A percentile compares a stretch with the other conserved stretches of the same genome.
These are phyloP conservation scores for Apeltes quadracus DNA, from an alignment of 2,113 vertebrate species.

Conservation along the genomic window DNA sequence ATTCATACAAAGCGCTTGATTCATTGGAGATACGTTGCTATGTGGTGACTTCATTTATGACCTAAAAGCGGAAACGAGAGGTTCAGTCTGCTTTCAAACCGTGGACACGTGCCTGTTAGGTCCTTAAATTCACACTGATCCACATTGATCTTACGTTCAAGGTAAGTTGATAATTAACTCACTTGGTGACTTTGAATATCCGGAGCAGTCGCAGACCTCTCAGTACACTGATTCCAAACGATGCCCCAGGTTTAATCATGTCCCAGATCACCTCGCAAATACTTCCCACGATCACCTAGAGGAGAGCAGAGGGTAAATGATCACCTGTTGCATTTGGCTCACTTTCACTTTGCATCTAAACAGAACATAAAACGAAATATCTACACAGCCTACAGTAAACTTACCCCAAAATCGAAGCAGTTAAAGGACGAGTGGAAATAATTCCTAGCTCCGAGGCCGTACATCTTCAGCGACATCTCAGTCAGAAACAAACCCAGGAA, in stretches of 20 bases:
- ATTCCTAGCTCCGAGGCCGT: slow-evolving; percentile 91
- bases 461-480: slow-evolving; percentile 99
- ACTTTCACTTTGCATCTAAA: neutral
- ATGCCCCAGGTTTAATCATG: slow-evolving; percentile 92
- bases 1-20: neutral
- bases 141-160: neutral
- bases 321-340: neutral
- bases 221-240: slow-evolving; percentile 95
- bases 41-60: neutral
- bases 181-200: slow-evolving; percentile 99
- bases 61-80: neutral
- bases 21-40: neutral
- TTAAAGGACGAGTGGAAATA: slow-evolving; percentile 99
- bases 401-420: slow-evolving; percentile 98
- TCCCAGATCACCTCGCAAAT: slow-evolving; percentile 99
- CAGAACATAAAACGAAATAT: neutral
- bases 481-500: slow-evolving; percentile 96
- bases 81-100: neutral
- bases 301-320: neutral
- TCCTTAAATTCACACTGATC: neutral
- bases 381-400: slow-evolving; percentile 40
- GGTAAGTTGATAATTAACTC: slow-evolving; percentile 55
- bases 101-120: neutral
- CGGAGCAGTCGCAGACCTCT: slow-evolving; percentile 90
- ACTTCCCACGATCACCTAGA: slow-evolving; percentile 94